These are phyloP conservation scores for Lasaia peninsularis DNA, from an alignment of 1,140 invertebrate genomes.

Conservation along the genomic window DNA sequence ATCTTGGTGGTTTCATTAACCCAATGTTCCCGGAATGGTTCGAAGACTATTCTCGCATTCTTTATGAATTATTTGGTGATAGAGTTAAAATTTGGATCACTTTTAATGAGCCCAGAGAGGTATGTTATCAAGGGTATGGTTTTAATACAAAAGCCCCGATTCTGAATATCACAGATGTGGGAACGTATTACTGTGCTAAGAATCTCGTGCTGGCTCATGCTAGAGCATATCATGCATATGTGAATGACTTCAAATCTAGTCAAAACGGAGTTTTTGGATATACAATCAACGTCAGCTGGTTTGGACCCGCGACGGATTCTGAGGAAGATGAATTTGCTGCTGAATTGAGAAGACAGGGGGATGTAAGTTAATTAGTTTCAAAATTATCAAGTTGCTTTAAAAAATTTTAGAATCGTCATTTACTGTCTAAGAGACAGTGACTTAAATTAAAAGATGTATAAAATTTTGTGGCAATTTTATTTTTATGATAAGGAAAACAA, in stretches of 20 bases:
- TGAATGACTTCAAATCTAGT: slow-evolving; percentile 42
- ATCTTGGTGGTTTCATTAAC: slow-evolving; percentile 43
- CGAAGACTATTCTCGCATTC: slow-evolving; percentile 68
- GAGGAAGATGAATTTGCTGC: slow-evolving; percentile 71
- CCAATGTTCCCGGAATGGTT: slow-evolving; percentile 67
- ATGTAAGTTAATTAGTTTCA: slow-evolving; percentile 32
- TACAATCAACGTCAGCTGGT: slow-evolving; percentile 76
- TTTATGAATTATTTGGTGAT: slow-evolving; percentile 67
- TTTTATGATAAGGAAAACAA: no score
- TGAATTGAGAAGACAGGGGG: slow-evolving; percentile 61
- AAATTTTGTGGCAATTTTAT: no score
- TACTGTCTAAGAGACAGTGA: no score
- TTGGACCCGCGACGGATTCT: slow-evolving; percentile 65
- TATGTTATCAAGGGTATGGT: slow-evolving; percentile 53
- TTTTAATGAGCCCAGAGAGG: slow-evolving; percentile 65
- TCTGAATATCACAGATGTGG: slow-evolving; percentile 52
- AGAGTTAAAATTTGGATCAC: slow-evolving; percentile 65
- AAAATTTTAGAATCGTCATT: no score
- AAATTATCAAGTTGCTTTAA: no score
- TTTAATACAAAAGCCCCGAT: slow-evolving; percentile 42
- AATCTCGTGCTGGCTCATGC: slow-evolving; percentile 78
- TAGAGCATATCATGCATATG: slow-evolving; percentile 61
- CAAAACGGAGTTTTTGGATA: slow-evolving; percentile 72
- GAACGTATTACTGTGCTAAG: slow-evolving; percentile 76
- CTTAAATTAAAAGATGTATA: no score